Evolutionary conservation across 1,140 invertebrate species (phyloP).

Genomic region (Calliphora vicina): DNA sequence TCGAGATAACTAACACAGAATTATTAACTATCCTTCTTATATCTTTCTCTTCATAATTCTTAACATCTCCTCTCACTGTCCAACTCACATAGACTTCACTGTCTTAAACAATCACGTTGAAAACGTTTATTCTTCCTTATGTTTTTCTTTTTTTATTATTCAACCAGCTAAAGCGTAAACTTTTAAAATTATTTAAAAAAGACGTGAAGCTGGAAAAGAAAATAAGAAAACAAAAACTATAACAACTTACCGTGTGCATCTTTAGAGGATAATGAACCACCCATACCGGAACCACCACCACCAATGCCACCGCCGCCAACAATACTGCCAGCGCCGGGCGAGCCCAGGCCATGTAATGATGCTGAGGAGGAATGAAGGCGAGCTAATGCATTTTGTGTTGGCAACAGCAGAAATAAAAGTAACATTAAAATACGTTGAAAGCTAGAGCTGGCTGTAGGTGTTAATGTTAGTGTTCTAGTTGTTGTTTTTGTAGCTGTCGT

Average conservation of each 20-base stretch:
- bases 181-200: constrained; percentile 3
- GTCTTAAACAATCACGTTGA: not conserved
- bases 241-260: constrained; percentile 60
- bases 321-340: constrained; percentile 40
- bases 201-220: not conserved
- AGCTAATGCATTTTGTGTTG: constrained; percentile 56
- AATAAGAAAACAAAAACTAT: constrained; percentile 20
- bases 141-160: not conserved
- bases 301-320: constrained; percentile 37
- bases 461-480: not conserved
- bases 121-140: not conserved
- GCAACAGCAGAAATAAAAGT: constrained; percentile 43
- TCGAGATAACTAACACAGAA: no score
- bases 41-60: no score
- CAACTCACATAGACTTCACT: not conserved
- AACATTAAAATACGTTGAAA: constrained; percentile 62
- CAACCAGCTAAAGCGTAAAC: not conserved
- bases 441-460: constrained; percentile 45
- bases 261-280: constrained; percentile 45
- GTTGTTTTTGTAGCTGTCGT: not conserved
- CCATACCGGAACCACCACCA: not conserved
- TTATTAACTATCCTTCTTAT: no score
- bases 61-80: no score
- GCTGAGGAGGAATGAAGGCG: constrained; percentile 52
- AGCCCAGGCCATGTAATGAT: constrained; percentile 40